These are phyloP conservation scores for Palloptera scutellata DNA, from an alignment of 2,888 invertebrate species.

Conservation along the genomic window DNA sequence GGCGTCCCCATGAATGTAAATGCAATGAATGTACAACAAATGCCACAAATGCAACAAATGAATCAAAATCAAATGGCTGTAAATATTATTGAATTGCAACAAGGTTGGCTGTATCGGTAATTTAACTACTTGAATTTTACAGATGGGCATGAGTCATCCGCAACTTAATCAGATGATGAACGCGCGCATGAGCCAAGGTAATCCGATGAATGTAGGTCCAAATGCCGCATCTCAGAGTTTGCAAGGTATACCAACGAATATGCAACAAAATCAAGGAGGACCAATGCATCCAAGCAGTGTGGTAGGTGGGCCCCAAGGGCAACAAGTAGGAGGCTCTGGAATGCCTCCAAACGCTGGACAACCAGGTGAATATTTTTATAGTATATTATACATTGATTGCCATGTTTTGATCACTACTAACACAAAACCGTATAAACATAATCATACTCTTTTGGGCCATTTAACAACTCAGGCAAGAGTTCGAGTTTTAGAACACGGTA, in stretches of 20 bases:
- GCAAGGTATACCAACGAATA: slow-evolving; percentile 59
- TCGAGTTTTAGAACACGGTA: too few relatives aligned
- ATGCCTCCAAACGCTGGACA: slow-evolving; percentile 54
- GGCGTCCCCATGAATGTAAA: slow-evolving; percentile 51
- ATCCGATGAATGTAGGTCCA: slow-evolving; percentile 55
- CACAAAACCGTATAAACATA: too few relatives aligned
- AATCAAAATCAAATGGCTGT: slow-evolving; percentile 51
- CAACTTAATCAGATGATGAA: slow-evolving; percentile 61
- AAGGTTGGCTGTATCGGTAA: not conserved
- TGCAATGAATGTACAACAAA: slow-evolving; percentile 56
- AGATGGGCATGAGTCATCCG: slow-evolving; percentile 60
- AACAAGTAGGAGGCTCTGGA: slow-evolving; percentile 48
- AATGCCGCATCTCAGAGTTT: slow-evolving; percentile 53
- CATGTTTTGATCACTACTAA: too few relatives aligned
- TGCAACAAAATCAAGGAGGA: slow-evolving; percentile 66
- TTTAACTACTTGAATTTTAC: slow-evolving; percentile 14
- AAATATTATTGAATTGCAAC: not conserved
- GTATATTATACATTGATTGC: not conserved
- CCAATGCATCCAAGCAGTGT: slow-evolving; percentile 53
- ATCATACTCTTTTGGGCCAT: too few relatives aligned
- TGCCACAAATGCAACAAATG: slow-evolving; percentile 56
- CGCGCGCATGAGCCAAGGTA: slow-evolving; percentile 66
- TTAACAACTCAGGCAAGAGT: too few relatives aligned
- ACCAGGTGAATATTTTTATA: slow-evolving; percentile 42
- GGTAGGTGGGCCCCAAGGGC: slow-evolving; percentile 51